Evolutionary conservation across 2,797 vertebrate genomes (phyloP).

Genomic region (Microcaecilia unicolor): DNA sequence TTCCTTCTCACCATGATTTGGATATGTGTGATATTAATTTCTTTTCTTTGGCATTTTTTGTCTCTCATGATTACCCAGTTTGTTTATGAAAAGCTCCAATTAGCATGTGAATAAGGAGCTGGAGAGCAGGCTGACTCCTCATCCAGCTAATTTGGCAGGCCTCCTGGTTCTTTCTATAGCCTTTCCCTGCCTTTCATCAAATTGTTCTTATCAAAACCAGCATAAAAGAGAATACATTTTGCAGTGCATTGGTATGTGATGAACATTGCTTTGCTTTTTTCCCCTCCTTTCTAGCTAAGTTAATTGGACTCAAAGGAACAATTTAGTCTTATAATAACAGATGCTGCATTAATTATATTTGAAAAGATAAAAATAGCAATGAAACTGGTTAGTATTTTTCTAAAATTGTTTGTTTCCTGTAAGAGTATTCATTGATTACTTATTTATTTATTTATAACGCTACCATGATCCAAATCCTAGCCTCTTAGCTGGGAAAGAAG

Average conservation of each 20-base stretch:
- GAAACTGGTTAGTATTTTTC: constrained; percentile 15
- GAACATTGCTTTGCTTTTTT: constrained; percentile 54
- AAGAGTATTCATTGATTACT: too few species aligned
- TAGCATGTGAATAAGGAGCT: constrained; percentile 66
- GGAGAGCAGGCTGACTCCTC: constrained; percentile 63
- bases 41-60: constrained; percentile 58
- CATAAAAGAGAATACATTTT: constrained; percentile 66
- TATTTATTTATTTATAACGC: too few species aligned
- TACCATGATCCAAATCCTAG: too few species aligned
- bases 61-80: constrained; percentile 64
- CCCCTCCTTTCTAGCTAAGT: constrained; percentile 58
- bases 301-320: constrained; percentile 72
- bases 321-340: constrained; percentile 62
- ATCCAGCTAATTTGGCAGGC: constrained; percentile 63
- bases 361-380: constrained; percentile 35
- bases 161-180: constrained; percentile 28
- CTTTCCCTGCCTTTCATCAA: constrained; percentile 57
- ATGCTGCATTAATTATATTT: constrained; percentile 62
- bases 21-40: constrained; percentile 58
- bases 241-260: constrained; percentile 55
- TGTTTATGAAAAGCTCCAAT: constrained; percentile 68
- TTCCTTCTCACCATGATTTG: constrained; percentile 43
- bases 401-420: constrained; percentile 20
- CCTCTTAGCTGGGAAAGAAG: too few species aligned
- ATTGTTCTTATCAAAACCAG: constrained; percentile 59